Conservation (phyloP, 1,140 invertebrate species). For the Drosophila parabipectinata region DNA sequence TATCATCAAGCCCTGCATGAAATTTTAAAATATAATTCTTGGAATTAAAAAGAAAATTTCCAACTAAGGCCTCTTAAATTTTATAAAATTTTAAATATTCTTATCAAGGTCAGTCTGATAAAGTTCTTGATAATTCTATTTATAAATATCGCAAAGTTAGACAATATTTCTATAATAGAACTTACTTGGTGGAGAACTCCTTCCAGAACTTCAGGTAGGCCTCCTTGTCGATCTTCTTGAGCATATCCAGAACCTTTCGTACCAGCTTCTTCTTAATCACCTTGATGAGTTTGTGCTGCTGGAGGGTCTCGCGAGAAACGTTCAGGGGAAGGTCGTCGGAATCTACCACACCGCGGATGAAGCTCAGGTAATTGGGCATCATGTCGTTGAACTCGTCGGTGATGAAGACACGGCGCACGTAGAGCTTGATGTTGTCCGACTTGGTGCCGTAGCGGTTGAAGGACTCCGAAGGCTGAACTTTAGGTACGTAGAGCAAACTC, state of each 20-base stretch:
- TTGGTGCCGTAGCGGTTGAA: conserved; percentile 98
- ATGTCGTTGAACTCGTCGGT: conserved; percentile 99
- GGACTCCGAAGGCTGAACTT: conserved; percentile 94
- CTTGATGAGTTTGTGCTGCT: conserved; percentile 99
- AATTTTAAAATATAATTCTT: not conserved
- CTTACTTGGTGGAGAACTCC: conserved; percentile 98
- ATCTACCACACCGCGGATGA: conserved; percentile 98
- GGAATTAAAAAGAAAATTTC: not conserved
- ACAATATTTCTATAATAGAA: conserved; percentile 27
- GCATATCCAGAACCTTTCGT: conserved; percentile 98
- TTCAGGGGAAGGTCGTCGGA: conserved; percentile 99
- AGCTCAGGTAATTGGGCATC: conserved; percentile 99
- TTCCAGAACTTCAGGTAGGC: conserved; percentile 99
- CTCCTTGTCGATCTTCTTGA: conserved; percentile 97
- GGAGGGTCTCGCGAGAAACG: conserved; percentile 98
- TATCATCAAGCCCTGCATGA: not conserved
- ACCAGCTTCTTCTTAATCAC: conserved; percentile 99
- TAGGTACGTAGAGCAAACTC: conserved; percentile 96
- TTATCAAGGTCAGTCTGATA: not conserved
- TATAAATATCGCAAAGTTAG: not conserved
- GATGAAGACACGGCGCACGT: conserved; percentile 98
- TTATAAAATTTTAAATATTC: not conserved
- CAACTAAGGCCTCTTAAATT: not conserved
- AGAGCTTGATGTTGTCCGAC: conserved; percentile 97
- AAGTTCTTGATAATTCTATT: not conserved